Base-by-base conservation (phyloP, 2,888 invertebrate genomes). In the Drosophila atroscutellata region DNA sequence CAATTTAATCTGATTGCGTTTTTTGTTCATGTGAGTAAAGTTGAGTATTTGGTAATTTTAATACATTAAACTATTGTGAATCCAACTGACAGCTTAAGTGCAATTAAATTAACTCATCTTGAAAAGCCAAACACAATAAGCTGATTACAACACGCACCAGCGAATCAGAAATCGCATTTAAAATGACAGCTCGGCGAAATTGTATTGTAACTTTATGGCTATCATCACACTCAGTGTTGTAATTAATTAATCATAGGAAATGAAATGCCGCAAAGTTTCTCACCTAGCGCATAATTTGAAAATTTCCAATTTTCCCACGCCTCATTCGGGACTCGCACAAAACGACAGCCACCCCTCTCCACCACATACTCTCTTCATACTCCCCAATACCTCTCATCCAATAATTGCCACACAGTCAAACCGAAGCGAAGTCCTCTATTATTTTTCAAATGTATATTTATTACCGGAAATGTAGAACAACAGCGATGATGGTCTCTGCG, bases 391-490 rank as follows among this genome's bases (percentile, higher is more conserved):
- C 20, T 45, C 26, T 7, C 20, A 45, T 7, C 20, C 45, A 45
- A 20, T 20, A 24, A 45, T 13, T 7, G 45, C 8, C 20, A 55
- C 18, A 34, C 28, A 20, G 52, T 28, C 52, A 39, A 47, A 58
- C n/a, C 62, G 26, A 65, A 18, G 28, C 61, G 18, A 63, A 36
- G 20, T 50, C 59, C 72, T 81, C 73, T 78, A 81, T 73, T 88
- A 80, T 81, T 89, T 86, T 86, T 78, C 86, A 86, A 83, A 86
- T 86, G 80, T 78, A 73, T 86, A 86, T 89, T 85, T 89, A 86
- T 86, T 89, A 85, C 86, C 81, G 86, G 86, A 86, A 89, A 89
- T 89, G 89, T 86, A 81, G 80, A 84, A 87, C 84, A 87, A 87
- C 84, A 89, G 69, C 72, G 56, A 87, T 76, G 58, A 69, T 37